Evolutionary conservation across 1,140 invertebrate genomes (phyloP).

Genomic region (Catajapyx aquilonaris): DNA sequence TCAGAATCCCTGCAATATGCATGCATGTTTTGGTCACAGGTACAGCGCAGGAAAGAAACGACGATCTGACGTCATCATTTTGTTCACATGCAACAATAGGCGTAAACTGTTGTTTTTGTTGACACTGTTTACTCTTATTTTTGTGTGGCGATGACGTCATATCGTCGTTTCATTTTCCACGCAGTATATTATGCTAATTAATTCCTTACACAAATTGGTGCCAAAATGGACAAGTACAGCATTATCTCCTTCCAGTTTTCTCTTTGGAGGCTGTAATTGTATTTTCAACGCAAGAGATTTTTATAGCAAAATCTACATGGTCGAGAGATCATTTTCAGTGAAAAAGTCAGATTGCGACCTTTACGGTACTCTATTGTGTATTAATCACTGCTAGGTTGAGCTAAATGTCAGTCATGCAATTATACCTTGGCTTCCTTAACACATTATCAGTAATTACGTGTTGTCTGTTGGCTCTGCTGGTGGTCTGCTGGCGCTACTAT

Average conservation of each 20-base stretch:
- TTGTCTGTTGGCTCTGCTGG: slow-evolving; percentile 66
- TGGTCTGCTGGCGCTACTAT: slow-evolving; percentile 72
- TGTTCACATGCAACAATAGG: too few relatives aligned
- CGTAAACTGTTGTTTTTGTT: slow-evolving; percentile 10
- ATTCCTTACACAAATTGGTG: too few relatives aligned
- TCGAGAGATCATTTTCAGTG: background rate
- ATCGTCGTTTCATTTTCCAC: too few relatives aligned
- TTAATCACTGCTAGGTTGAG: background rate
- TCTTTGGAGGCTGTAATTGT: too few relatives aligned
- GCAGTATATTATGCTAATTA: too few relatives aligned
- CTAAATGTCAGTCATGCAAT: background rate
- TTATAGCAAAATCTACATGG: background rate
- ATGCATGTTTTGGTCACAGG: background rate
- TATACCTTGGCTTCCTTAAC: slow-evolving; percentile 21
- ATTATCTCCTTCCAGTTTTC: too few relatives aligned
- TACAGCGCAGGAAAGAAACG: background rate
- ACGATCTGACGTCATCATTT: too few relatives aligned
- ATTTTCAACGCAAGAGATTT: too few relatives aligned
- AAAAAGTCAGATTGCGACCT: background rate
- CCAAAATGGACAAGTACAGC: too few relatives aligned
- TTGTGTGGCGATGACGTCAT: too few relatives aligned
- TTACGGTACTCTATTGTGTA: background rate
- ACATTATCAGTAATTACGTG: slow-evolving; percentile 53
- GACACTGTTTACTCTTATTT: background rate
- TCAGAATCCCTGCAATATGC: background rate